These are phyloP conservation scores for Anolis apletophallus DNA, from an alignment of 2,797 vertebrate genomes.

Conservation along the genomic window DNA sequence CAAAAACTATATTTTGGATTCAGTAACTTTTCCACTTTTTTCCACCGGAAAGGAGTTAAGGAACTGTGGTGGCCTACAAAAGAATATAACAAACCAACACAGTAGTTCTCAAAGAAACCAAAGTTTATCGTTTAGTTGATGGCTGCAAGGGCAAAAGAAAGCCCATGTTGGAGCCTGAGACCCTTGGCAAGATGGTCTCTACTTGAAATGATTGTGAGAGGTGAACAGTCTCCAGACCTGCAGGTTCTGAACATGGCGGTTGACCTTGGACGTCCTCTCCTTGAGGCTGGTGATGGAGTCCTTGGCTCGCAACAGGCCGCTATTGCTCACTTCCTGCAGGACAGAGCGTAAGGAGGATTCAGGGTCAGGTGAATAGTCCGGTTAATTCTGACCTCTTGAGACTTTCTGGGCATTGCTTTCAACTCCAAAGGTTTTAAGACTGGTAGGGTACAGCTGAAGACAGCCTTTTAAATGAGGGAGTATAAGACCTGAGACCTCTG, in stretches of 20 bases:
- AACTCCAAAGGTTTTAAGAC: neutral
- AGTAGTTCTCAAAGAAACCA: neutral
- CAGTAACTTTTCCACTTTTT: neutral
- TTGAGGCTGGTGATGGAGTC: constrained; percentile 75
- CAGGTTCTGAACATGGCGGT: constrained; percentile 68
- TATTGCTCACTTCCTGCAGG: constrained; percentile 66
- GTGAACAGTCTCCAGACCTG: constrained; percentile 59
- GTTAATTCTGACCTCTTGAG: neutral
- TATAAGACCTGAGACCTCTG: neutral
- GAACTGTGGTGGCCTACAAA: neutral
- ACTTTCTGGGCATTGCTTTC: constrained; percentile 3
- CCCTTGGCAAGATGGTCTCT: too few relatives aligned
- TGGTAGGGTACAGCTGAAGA: neutral
- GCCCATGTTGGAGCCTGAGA: neutral
- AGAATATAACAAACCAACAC: neutral
- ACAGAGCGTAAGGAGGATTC: neutral
- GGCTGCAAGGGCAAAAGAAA: neutral
- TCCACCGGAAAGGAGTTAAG: neutral
- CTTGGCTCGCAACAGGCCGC: constrained; percentile 69
- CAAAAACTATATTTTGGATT: neutral
- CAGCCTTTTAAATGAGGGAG: neutral
- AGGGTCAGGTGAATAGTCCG: constrained; percentile 9
- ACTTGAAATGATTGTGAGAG: neutral
- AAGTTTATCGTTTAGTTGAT: neutral
- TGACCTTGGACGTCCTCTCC: constrained; percentile 68